phyloP scores from a whole-genome alignment of 2,888 invertebrate species.

The Tortricodes alternella region DNA sequence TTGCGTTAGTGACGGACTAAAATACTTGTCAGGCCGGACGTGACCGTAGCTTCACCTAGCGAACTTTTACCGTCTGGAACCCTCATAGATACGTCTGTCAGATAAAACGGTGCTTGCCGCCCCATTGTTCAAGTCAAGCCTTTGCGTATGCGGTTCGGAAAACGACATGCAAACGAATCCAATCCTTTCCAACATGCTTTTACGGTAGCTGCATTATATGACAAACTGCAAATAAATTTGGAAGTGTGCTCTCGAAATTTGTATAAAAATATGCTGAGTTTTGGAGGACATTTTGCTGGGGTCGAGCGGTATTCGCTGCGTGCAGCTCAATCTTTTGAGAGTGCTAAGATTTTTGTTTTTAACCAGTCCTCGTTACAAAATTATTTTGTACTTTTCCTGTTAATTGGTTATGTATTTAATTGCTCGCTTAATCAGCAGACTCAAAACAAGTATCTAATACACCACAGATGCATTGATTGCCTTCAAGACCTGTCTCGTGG shows the following conservation, averaged over 20 bases:
- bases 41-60: slow-evolving; percentile 16
- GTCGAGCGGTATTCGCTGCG: background rate
- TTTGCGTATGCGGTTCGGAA: background rate
- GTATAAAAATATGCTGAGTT: slow-evolving; percentile 22
- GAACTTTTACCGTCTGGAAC: slow-evolving; percentile 21
- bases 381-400: too few relatives aligned
- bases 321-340: background rate
- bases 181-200: background rate
- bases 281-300: background rate
- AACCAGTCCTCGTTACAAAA: too few relatives aligned
- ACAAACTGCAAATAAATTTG: background rate
- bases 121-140: slow-evolving; percentile 27
- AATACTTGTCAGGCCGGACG: slow-evolving; percentile 23
- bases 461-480: too few relatives aligned
- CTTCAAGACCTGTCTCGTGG: too few relatives aligned
- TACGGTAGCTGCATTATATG: slow-evolving; percentile 16
- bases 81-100: slow-evolving; percentile 26
- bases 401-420: too few relatives aligned
- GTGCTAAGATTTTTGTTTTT: background rate
- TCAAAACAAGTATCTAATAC: too few relatives aligned
- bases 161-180: slow-evolving; percentile 5
- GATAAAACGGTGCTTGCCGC: slow-evolving; percentile 23
- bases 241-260: slow-evolving; percentile 9
- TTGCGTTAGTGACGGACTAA: background rate
- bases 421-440: too few relatives aligned